A percentile compares a stretch with the other conserved stretches of the same genome.
Conservation (phyloP, 2,888 invertebrate species). For the Ctena decussata region DNA sequence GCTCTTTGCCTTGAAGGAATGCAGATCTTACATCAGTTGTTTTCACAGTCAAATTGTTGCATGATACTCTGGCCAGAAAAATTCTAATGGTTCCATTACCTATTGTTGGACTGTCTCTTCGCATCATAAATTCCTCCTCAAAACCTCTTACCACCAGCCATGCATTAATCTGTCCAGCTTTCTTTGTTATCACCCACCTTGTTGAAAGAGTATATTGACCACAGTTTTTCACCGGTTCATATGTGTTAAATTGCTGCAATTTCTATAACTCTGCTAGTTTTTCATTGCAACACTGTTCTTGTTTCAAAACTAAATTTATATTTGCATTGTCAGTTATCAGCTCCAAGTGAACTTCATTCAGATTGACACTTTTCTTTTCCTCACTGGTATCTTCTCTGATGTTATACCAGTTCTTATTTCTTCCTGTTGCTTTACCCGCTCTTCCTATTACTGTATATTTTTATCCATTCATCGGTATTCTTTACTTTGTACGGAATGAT, state of each 20-base stretch:
- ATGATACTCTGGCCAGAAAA: conserved; percentile 22
- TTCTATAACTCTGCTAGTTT: conserved; percentile 14
- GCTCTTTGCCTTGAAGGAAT: conserved; percentile 63
- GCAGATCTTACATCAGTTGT: conserved; percentile 68
- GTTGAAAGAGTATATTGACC: conserved; percentile 6
- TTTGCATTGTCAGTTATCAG: conserved; percentile 3
- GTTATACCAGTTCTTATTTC: conserved; percentile 37
- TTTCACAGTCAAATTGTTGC: conserved; percentile 59
- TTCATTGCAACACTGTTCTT: not conserved
- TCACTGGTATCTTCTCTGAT: conserved; percentile 18
- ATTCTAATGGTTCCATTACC: conserved; percentile 34
- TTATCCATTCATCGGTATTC: conserved; percentile 20
- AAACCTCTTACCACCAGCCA: conserved; percentile 42
- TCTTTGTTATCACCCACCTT: conserved; percentile 45
- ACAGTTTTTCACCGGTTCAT: conserved; percentile 13
- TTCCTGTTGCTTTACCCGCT: conserved; percentile 48
- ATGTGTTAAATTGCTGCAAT: conserved; percentile 1
- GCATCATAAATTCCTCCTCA: conserved; percentile 40
- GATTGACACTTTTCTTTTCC: conserved; percentile 23
- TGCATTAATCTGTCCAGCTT: conserved; percentile 40
- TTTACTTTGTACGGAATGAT: conserved; percentile 33
- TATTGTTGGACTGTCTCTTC: conserved; percentile 47
- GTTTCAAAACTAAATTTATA: not conserved
- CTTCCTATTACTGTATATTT: conserved; percentile 30
- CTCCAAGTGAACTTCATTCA: conserved; percentile 12